Conservation (phyloP, 2,113 vertebrate species). For the Tapirus terrestris region DNA sequence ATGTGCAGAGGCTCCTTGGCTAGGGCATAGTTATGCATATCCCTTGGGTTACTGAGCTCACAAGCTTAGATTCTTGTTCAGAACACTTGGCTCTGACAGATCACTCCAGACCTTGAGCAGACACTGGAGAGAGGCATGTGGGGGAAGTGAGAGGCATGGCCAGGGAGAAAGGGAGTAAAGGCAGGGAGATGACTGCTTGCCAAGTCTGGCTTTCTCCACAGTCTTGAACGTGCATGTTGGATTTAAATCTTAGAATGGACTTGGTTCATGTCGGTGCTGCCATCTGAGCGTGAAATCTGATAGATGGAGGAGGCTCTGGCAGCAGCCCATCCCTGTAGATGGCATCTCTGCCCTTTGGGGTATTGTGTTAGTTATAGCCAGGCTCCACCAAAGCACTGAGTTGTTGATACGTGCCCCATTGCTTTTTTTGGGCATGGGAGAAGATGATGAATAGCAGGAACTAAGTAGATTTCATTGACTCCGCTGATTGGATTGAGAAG, state of each 20-base stretch:
- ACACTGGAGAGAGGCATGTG: background rate
- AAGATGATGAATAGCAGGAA: background rate
- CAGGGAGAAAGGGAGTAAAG: background rate
- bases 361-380: background rate
- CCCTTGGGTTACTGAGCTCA: background rate
- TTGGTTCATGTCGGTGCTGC: background rate
- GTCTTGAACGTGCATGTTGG: background rate
- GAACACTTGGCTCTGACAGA: background rate
- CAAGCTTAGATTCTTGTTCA: background rate
- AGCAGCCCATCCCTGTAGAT: background rate
- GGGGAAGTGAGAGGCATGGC: background rate
- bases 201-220: background rate
- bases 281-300: background rate
- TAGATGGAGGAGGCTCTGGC: background rate
- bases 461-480: background rate
- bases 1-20: background rate
- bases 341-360: background rate
- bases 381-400: background rate
- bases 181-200: background rate
- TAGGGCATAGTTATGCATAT: background rate
- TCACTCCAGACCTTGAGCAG: background rate
- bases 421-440: background rate
- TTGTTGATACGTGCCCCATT: background rate
- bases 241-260: background rate
- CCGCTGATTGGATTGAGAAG: background rate